Evolutionary conservation across 1,140 invertebrate genomes (phyloP).

Genomic region (Bursaphelenchus mucronatus): DNA sequence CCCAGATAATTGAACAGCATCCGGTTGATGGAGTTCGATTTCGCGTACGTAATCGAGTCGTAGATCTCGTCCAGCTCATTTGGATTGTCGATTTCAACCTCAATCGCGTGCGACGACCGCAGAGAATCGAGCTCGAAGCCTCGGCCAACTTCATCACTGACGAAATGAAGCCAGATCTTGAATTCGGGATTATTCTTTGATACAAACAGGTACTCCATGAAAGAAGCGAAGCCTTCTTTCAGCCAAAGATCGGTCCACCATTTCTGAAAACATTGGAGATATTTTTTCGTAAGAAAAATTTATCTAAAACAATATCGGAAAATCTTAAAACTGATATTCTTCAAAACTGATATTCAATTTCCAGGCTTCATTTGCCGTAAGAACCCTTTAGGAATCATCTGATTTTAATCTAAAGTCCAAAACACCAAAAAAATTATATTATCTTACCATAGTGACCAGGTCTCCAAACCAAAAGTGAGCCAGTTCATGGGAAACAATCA

Average conservation of each 20-base stretch:
- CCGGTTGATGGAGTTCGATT: conserved; percentile 75
- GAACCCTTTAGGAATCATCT: neutral
- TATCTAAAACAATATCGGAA: neutral
- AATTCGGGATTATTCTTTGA: conserved; percentile 64
- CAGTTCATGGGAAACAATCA: conserved; percentile 80
- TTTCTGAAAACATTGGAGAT: conserved; percentile 47
- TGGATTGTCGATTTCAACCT: conserved; percentile 59
- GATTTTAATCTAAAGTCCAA: neutral
- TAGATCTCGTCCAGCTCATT: conserved; percentile 50
- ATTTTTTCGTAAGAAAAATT: neutral
- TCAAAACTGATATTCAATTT: too few species aligned
- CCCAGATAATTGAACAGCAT: conserved; percentile 95
- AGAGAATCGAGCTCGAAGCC: conserved; percentile 36
- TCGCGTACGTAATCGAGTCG: conserved; percentile 65
- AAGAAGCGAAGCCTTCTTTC: conserved; percentile 64
- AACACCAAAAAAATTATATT: neutral
- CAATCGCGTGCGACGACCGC: conserved; percentile 44
- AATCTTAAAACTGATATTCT: neutral
- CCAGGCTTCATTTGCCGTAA: neutral
- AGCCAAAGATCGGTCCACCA: conserved; percentile 67
- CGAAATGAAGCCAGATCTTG: conserved; percentile 69
- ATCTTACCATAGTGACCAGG: conserved; percentile 55
- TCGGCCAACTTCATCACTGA: conserved; percentile 63
- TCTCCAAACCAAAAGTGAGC: conserved; percentile 68
- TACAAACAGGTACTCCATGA: conserved; percentile 65